These are phyloP conservation scores for Platycheirus rosarum DNA, from an alignment of 2,888 invertebrate species.

Conservation along the genomic window DNA sequence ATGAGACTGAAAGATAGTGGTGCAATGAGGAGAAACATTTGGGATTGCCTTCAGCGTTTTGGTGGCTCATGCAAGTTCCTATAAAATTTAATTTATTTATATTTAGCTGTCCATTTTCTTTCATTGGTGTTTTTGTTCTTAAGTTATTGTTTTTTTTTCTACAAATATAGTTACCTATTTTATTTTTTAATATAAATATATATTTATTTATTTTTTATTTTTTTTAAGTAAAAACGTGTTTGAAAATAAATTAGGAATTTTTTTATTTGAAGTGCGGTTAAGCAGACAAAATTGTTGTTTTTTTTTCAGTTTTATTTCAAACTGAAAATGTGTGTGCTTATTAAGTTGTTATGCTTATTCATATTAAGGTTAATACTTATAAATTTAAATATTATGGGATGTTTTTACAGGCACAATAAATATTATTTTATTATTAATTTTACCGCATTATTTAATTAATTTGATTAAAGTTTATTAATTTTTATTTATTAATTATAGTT, in stretches of 20 bases:
- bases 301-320: conserved; percentile 25
- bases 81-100: no score
- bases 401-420: conserved; percentile 70
- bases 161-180: conserved; percentile 56
- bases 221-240: no score
- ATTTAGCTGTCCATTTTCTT: conserved; percentile 53
- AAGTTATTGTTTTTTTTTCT: conserved; percentile 54
- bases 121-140: no score
- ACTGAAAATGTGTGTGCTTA: not conserved
- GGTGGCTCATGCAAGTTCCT: no score
- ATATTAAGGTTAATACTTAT: conserved; percentile 34
- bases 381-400: conserved; percentile 59
- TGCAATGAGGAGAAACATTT: conserved; percentile 60
- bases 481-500: conserved; percentile 17
- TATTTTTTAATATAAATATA: conserved; percentile 68
- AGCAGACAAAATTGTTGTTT: conserved; percentile 41
- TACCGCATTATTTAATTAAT: conserved; percentile 47
- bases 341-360: not conserved
- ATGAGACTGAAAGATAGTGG: conserved; percentile 45
- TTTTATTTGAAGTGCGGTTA: no score
- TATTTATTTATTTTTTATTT: conserved; percentile 58
- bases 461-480: conserved; percentile 18
- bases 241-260: no score
- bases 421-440: conserved; percentile 59
- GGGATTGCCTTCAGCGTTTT: conserved; percentile 60